These are phyloP conservation scores for Urocitellus parryii DNA, from an alignment of 2,113 vertebrate genomes.

Conservation along the genomic window DNA sequence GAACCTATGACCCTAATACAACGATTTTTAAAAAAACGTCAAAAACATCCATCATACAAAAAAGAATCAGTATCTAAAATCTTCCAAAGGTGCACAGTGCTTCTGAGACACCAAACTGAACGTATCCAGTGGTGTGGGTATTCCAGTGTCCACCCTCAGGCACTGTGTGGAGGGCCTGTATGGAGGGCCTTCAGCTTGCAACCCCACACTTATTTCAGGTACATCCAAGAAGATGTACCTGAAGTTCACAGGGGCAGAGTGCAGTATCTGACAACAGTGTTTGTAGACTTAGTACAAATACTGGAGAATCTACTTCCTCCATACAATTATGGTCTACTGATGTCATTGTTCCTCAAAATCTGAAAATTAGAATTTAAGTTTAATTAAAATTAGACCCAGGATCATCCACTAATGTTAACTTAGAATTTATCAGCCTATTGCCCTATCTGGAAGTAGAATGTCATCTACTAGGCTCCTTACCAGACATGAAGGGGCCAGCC, in stretches of 20 bases:
- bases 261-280: neutral
- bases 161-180: neutral
- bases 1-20: too few species aligned
- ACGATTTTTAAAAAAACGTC: too few species aligned
- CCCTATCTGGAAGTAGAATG: neutral
- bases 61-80: neutral
- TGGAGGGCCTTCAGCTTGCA: neutral
- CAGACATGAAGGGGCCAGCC: neutral
- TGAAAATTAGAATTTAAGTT: neutral
- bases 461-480: neutral
- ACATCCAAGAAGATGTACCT: neutral
- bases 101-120: neutral
- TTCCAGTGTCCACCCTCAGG: neutral
- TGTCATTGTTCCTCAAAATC: neutral
- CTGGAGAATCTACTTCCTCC: neutral
- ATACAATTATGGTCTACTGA: neutral
- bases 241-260: neutral
- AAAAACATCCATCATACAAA: too few species aligned
- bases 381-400: constrained; percentile 12
- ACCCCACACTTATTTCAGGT: neutral
- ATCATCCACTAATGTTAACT: neutral
- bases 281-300: neutral
- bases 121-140: neutral
- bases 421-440: neutral
- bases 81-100: neutral